phyloP scores from a whole-genome alignment of 30 jellyfish, hydroid and myxozoan genomes.

The Mastigias papua region DNA sequence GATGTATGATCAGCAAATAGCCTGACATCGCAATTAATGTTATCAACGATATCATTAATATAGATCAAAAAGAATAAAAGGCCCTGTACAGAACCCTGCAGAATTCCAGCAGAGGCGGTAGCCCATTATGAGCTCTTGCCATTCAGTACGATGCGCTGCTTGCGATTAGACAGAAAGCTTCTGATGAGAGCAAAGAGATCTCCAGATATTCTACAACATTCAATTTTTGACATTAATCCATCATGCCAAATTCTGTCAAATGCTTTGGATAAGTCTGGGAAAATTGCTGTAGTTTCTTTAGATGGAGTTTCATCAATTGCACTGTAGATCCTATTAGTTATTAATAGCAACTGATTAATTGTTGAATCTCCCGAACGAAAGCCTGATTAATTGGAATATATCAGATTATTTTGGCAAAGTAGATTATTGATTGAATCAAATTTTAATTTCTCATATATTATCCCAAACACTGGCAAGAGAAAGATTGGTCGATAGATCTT shows the following conservation, averaged over 20 bases:
- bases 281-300: not conserved
- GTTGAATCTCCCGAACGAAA: not conserved
- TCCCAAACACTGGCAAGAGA: not conserved
- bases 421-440: not conserved
- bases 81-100: not conserved
- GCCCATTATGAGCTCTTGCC: not conserved
- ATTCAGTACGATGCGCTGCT: not conserved
- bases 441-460: not conserved
- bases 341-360: not conserved
- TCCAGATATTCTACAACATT: not conserved
- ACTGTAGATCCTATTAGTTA: not conserved
- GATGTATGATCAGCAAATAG: conserved; percentile 47
- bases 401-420: not conserved
- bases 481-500: not conserved
- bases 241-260: not conserved
- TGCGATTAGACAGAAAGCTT: not conserved
- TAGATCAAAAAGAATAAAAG: not conserved
- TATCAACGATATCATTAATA: conserved; percentile 14
- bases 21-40: conserved; percentile 6
- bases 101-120: not conserved
- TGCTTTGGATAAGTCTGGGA: not conserved
- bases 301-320: not conserved
- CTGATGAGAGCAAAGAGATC: not conserved
- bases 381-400: not conserved
- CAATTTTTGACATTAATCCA: not conserved